phyloP scores from a whole-genome alignment of 1,140 invertebrate species.

The Pollicipes pollicipes region DNA sequence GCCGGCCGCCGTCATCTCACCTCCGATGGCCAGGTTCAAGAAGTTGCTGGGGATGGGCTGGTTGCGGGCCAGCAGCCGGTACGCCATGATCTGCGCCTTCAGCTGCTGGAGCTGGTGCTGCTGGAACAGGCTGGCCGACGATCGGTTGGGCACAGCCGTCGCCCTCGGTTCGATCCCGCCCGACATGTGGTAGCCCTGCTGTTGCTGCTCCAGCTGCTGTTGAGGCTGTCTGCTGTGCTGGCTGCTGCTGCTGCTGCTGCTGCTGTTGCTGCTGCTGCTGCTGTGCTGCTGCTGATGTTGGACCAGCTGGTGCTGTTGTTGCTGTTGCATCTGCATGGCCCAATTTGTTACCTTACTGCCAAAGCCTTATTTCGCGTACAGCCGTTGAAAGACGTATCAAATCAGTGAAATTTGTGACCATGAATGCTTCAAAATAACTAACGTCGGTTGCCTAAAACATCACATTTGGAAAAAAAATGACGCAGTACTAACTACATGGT shows the following conservation, averaged over 20 bases:
- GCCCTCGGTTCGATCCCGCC: too few relatives aligned
- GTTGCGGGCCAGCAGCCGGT: slow-evolving; percentile 72
- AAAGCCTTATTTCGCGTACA: too few relatives aligned
- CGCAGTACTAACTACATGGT: too few relatives aligned
- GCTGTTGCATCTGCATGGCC: too few relatives aligned
- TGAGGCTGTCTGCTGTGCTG: background rate
- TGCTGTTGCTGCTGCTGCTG: background rate
- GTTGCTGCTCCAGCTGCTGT: too few relatives aligned
- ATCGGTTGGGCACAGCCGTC: background rate
- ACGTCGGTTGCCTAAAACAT: too few relatives aligned
- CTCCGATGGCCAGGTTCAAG: background rate
- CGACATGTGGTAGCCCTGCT: too few relatives aligned
- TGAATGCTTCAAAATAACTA: too few relatives aligned
- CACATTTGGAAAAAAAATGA: too few relatives aligned
- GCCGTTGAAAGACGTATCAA: too few relatives aligned
- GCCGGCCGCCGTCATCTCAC: background rate
- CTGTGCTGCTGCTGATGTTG: background rate
- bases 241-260: background rate
- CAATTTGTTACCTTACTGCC: too few relatives aligned
- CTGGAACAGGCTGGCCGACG: slow-evolving; percentile 29
- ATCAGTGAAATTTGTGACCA: too few relatives aligned
- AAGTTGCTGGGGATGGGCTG: slow-evolving; percentile 56
- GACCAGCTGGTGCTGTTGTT: background rate
- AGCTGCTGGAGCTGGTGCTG: slow-evolving; percentile 61
- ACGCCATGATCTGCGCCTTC: slow-evolving; percentile 89